Conservation (phyloP, 2,797 vertebrate species). For the Myotis vivesi region DNA sequence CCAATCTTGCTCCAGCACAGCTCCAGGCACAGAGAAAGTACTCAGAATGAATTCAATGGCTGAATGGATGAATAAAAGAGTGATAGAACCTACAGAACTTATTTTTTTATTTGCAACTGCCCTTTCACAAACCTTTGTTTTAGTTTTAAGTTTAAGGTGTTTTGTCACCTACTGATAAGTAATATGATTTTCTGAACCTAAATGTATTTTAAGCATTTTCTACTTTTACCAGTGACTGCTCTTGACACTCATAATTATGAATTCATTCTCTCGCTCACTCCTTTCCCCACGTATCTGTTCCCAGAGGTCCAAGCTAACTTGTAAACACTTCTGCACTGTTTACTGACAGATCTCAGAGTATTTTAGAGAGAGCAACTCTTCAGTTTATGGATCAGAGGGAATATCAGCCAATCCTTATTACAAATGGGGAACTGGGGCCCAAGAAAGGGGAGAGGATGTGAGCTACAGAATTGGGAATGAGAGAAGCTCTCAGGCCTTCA, state of each 20-base stretch:
- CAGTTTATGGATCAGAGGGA: not conserved
- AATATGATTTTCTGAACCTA: not conserved
- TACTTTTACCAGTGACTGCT: not conserved
- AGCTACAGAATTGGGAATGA: not conserved
- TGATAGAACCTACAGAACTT: not conserved
- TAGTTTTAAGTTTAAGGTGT: not conserved
- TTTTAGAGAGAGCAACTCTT: not conserved
- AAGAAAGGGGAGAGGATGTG: not conserved
- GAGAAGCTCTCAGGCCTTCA: not conserved
- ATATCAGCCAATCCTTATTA: not conserved
- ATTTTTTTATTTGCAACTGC: not conserved
- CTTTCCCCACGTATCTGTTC: not conserved
- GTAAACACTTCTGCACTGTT: not conserved
- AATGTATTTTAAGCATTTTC: not conserved
- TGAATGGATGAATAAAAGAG: not conserved
- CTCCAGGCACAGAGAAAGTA: not conserved
- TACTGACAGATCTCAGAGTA: not conserved
- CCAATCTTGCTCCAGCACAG: not conserved
- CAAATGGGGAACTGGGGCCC: not conserved
- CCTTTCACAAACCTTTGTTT: constrained; percentile 7
- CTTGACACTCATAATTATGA: not conserved
- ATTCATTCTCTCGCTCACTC: not conserved
- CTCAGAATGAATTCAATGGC: not conserved
- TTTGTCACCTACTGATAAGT: not conserved
- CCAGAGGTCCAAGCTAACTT: not conserved